Base-by-base conservation (phyloP, 2,113 vertebrate genomes). In the Pedionomus torquatus region DNA sequence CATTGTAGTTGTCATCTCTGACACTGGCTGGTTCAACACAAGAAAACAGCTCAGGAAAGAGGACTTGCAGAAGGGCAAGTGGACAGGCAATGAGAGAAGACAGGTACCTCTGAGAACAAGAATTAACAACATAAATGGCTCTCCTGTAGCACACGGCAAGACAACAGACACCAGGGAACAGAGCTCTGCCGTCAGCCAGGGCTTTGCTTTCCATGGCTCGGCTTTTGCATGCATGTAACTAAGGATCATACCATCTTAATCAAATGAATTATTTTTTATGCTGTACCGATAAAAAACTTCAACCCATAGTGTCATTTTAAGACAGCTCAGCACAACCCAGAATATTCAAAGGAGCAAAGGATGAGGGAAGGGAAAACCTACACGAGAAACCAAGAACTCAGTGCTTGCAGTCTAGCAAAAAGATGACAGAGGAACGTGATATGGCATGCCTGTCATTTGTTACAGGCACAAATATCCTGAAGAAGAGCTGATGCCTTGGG, bases 1-100 rank as follows among this genome's bases (percentile, higher is more conserved):
- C 2, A 0, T 4, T 4, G 18, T 1, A 14, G 18, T 8, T 46
- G n/a, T 13, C 81, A 13, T 33, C 30, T 43, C 18, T 10, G 46
- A 18, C 17, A 12, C 13, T 1, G 11, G 3, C 24, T 68, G 43
- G 16, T 33, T 75, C 48, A 24, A 30, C 14, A 51, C 4, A 21
- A 49, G 64, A 44, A 61, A 44, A 52, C 64, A 61, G 63, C 30
- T 54, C 31, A 52, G 55, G n/a, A 52, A 49, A 44, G 26, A 41
- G 17, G 70, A 54, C 25, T 30, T 20, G 64, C 35, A 71, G 52
- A 55, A 55, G 63, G 35, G 57, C 44, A 66, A 31, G 15, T 30
- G 6, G 65, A 33, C 3, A 49, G 5, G 28, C 52, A 49, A 10
- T 0, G 16, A 72, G n/a, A 25, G n/a, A 54, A 60, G 30, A 26